Evolutionary conservation across 2,113 vertebrate species (phyloP).

Genomic region (Apistogramma diplotaenia): DNA sequence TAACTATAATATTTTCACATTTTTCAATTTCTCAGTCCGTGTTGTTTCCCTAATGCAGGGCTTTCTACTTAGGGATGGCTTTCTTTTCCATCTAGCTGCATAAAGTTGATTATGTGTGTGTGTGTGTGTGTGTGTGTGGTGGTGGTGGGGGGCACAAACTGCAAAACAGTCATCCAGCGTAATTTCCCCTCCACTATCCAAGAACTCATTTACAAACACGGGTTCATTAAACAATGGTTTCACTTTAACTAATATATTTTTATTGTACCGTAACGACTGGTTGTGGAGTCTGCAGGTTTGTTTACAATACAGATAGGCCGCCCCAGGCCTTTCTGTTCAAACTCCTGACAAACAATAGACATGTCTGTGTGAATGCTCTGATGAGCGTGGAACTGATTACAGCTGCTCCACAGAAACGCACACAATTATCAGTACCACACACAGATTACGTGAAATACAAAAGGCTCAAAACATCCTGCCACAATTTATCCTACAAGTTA

Average conservation of each 20-base stretch:
- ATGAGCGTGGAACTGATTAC: constrained; percentile 33
- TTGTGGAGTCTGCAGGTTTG: background rate
- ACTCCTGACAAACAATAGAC: constrained; percentile 50
- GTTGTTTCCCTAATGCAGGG: background rate
- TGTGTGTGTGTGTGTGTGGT: too few species aligned
- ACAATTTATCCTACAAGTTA: background rate
- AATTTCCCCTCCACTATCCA: background rate
- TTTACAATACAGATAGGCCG: constrained; percentile 29
- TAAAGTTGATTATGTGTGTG: background rate
- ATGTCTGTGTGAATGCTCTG: constrained; percentile 11
- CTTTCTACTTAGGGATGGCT: background rate
- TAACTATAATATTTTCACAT: background rate
- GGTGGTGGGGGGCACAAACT: background rate
- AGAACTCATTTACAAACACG: background rate
- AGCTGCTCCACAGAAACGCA: constrained; percentile 21
- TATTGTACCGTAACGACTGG: background rate
- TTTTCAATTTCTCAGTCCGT: background rate
- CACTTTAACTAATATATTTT: background rate
- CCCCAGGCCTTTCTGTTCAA: constrained; percentile 27
- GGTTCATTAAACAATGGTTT: background rate
- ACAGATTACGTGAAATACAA: background rate
- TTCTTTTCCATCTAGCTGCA: background rate
- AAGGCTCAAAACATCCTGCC: background rate
- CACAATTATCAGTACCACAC: background rate
- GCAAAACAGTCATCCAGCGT: background rate